Percentiles rank a stretch among this genome's conserved stretches.
Evolutionary conservation across 1,140 invertebrate genomes (phyloP).

Genomic region (Dryas iulia): DNA sequence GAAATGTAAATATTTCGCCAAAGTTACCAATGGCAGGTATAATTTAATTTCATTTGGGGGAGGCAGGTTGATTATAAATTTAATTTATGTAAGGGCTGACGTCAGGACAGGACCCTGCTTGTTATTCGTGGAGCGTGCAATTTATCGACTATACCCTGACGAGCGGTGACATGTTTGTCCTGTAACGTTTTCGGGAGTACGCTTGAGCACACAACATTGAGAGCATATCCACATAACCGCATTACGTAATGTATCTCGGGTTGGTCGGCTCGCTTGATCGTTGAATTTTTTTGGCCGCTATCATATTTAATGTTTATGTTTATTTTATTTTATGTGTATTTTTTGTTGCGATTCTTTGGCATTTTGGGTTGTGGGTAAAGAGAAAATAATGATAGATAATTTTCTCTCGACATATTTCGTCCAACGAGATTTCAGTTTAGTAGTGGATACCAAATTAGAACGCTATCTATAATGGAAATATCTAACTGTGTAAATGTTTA

Average conservation of each 20-base stretch:
- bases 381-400: background rate
- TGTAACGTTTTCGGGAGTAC: conserved; percentile 27
- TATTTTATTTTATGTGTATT: background rate
- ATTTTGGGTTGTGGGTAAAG: background rate
- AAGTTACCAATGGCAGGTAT: conserved; percentile 60
- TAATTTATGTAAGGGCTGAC: conserved; percentile 68
- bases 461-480: no score
- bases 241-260: background rate
- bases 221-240: background rate
- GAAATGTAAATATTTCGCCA: conserved; percentile 62
- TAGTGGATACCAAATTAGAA: no score
- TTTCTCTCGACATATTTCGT: no score
- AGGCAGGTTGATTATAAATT: conserved; percentile 71
- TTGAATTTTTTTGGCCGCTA: background rate
- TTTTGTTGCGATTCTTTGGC: background rate
- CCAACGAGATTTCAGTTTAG: no score
- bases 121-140: conserved; percentile 58
- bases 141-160: conserved; percentile 58
- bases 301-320: background rate
- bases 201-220: conserved; percentile 15
- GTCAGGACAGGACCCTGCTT: conserved; percentile 47
- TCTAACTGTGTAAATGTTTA: no score
- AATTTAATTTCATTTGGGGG: conserved; percentile 68
- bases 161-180: conserved; percentile 31
- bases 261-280: background rate